Base-by-base conservation (phyloP, 1,140 invertebrate genomes). In the Artemia franciscana region DNA sequence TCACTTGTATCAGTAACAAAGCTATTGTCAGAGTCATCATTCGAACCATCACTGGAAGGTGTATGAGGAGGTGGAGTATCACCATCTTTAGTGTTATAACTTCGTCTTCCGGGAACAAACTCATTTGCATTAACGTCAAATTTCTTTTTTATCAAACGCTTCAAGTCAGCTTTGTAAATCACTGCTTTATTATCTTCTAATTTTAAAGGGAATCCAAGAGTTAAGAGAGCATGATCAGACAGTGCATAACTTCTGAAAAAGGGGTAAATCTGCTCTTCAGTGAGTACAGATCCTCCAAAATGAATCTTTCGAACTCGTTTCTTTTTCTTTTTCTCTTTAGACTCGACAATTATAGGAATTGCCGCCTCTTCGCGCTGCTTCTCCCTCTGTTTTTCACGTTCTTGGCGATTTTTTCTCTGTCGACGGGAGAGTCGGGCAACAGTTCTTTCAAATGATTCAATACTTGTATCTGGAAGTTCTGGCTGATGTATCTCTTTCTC, bases 201-300 rank as follows among this genome's bases (percentile, higher is more conserved):
- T 28, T 82, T 78, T 0, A 84, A 69, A 0, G 88, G 88, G 70
- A 80, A 91, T 0, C 86, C 86, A 62, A 85, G 76, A 4, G 79
- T 74, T 15, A 78, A 73, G 62, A 89, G 73, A 60, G 86, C 77
- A 26, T 82, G 77, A 2, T 76, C 73, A 2, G 76, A 77, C 24
- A 90, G 72, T 0, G 82, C 67, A 70, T 88, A 85, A 9, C 72
- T 72, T 0, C 72, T 71, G 23, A 86, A 67, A 7, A 76, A 68
- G 5, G 75, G 39, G 39, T 51, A 51, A 51, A 51, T 51, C 39
- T 51, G 39, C 2, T 68, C 39, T 18, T 51, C 39, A 18, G 39
- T 51, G 39, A 51, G 21, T 18, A 51, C 39, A 51, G 12, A 51
- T 2, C 39, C 21, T 18, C 39, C 39, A 51, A 12, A 51, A 18